phyloP scores from a whole-genome alignment of 2,797 vertebrate species.

The Melanotaenia nigrans region DNA sequence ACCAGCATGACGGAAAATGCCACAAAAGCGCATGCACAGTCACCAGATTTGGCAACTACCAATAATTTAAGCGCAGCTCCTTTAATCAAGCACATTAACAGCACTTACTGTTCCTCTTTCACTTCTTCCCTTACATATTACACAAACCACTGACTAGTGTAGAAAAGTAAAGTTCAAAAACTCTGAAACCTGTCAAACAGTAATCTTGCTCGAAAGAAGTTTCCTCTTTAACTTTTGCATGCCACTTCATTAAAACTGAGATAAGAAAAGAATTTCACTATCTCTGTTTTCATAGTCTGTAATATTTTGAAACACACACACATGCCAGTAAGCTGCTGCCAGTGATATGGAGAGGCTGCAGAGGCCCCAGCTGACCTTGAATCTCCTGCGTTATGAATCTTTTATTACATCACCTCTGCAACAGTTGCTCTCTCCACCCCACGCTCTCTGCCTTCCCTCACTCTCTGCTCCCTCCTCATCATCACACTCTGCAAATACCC shows the following conservation, averaged over 20 bases:
- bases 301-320: constrained; percentile 18
- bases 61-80: background rate
- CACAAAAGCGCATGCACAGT: no score
- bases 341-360: constrained; percentile 59
- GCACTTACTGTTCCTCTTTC: background rate
- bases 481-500: constrained; percentile 27
- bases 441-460: background rate
- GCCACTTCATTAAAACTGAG: background rate
- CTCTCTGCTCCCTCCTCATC: constrained; percentile 22
- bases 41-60: constrained; percentile 11
- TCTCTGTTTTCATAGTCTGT: background rate
- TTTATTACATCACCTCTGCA: constrained; percentile 74
- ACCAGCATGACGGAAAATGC: no score
- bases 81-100: background rate
- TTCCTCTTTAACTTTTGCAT: background rate
- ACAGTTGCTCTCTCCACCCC: constrained; percentile 36
- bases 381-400: constrained; percentile 72
- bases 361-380: constrained; percentile 71
- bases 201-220: background rate
- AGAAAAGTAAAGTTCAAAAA: background rate
- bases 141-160: background rate
- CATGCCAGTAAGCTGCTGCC: constrained; percentile 44
- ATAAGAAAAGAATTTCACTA: background rate
- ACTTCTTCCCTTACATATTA: background rate
- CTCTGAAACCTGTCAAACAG: background rate